Base-by-base conservation (phyloP, 2,888 invertebrate species). In the Diaphora mendica region DNA sequence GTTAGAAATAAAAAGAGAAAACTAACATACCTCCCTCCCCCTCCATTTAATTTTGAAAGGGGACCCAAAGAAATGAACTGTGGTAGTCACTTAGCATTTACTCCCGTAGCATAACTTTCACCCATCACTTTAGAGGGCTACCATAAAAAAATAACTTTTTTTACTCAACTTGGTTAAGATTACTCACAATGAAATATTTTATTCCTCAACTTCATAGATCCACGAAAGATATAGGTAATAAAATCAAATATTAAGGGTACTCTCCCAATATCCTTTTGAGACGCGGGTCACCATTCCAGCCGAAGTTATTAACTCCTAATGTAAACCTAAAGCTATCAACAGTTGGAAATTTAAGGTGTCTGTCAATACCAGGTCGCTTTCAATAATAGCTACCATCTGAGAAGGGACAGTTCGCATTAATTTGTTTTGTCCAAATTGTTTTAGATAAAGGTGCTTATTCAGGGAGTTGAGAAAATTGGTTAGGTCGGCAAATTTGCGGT, bases 381-480 rank as follows among this genome's bases (percentile, higher is more conserved):
- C 77, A 76, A 79, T 85, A 85, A 82, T 71, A 75, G 35, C 70
- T 68, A 77, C 69, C 39, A 73, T 72, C 66, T 75, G 79, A 82
- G 68, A 75, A 80, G 77, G 83, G 81, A 79, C 75, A 64, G 65
- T 77, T 76, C 69, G 72, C 76, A 78, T 76, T 78, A 79, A 74
- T 64, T 79, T 74, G 66, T 55, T 73, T 59, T 68, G 64, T 75
- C 73, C 48, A 59, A 69, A 72, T 55, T 75, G 71, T 68, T 75
- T 64, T 65, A 72, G 71, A 69, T 76, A 62, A 64, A 66, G 65
- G 65, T 59, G 30, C 55, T 71, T 68, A 51, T 51, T 68, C 59
- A 62, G 39, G 44, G 64, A 35, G 64, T 66, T 5, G n/a, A 17
- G 64, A 35, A 68, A 68, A 48, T 72, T 42, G n/a, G 33, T 48